Base-by-base conservation (phyloP, 2,113 vertebrate species). In the Pterocles orientalis region DNA sequence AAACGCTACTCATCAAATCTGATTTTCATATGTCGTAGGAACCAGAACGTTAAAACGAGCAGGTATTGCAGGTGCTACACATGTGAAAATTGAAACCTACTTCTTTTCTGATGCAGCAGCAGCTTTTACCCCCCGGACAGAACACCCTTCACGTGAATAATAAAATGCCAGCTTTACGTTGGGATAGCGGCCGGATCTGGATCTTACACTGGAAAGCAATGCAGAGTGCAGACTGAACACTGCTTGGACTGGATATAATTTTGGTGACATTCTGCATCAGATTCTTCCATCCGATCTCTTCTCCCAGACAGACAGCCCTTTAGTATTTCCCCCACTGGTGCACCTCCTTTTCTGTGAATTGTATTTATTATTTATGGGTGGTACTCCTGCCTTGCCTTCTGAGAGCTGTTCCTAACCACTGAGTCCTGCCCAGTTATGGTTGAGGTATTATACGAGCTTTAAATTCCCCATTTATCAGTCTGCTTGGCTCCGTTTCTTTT, bases 401-500 rank as follows among this genome's bases (percentile, higher is more conserved):
- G 19, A 82, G 90, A 82, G 78, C 53, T 84, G 12, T 86, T 86
- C 57, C 82, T 65, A 92, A 88, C 58, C 69, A 39, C 43, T 87
- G 15, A 45, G 31, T 70, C 86, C 83, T 95, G 91, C 26, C 51
- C 75, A 95, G 51, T 54, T 16, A 36, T 91, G 76, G 36, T 7
- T 90, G 25, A 94, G 89, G 81, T 71, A 66, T 60, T 86, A 73
- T 18, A 58, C 7, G 23, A 43, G 10, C 25, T 91, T 81, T 82
- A 95, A 90, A 95, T 36, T 4, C 34, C 25, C 75, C 18, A 66
- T 84, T 71, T 81, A 54, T 92, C 61, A 41, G 72, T 58, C 86
- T 92, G 34, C 39, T 89, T 8, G 36, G 88, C 82, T 75, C 66
- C 19, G 18, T 92, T 95, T 90, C 94, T 89, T 87, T 92, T 91